Percentiles rank a stretch among this genome's conserved stretches.
These are phyloP conservation scores for Grammomys surdaster DNA, from an alignment of 2,113 vertebrate species.

Conservation along the genomic window DNA sequence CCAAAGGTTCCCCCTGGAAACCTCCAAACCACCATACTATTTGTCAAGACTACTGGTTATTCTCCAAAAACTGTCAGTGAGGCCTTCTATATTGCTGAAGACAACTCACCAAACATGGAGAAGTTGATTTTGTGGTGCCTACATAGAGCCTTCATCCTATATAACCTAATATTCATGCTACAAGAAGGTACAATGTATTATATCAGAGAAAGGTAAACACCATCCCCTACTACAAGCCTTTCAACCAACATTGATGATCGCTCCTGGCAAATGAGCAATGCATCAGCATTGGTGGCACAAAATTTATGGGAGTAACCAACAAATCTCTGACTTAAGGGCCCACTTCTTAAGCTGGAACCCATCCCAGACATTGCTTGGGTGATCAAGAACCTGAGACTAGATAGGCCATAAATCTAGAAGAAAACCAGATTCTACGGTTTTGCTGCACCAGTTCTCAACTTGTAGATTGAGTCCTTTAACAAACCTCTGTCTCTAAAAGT, in stretches of 20 bases:
- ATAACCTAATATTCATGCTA: neutral
- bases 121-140: neutral
- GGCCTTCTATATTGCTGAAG: neutral
- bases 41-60: neutral
- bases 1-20: neutral
- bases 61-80: neutral
- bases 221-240: neutral
- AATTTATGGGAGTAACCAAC: neutral
- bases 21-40: neutral
- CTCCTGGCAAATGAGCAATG: neutral
- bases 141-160: neutral
- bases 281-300: neutral
- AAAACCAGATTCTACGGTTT: no score
- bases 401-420: no score
- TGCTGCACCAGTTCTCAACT: no score
- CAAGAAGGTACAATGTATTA: neutral
- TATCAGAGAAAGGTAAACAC: neutral
- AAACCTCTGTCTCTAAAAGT: no score
- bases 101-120: neutral
- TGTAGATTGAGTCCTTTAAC: no score
- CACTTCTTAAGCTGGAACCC: neutral
- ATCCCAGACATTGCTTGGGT: neutral
- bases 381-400: neutral
- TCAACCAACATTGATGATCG: neutral
- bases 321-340: neutral